Conservation (phyloP, 2,888 invertebrate genomes). For the Ichneumoninae sp. region DNA sequence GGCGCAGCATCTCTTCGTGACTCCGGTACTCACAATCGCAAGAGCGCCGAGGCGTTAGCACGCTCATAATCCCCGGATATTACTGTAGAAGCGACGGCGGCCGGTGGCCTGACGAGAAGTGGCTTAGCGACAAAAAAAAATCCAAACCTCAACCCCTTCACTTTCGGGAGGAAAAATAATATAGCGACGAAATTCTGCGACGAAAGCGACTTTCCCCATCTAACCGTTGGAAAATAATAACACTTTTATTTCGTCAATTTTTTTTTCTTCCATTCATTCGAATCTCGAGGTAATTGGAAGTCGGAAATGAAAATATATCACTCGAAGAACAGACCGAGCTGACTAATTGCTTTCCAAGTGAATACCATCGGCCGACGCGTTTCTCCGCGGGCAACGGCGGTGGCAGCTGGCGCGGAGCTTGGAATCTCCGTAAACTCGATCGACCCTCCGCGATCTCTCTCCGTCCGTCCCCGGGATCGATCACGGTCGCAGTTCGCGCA, state of each 20-base stretch:
- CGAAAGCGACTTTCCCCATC: conserved; percentile 14
- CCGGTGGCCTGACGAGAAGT: conserved; percentile 59
- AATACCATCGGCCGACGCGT: conserved; percentile 24
- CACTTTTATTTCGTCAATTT: background rate
- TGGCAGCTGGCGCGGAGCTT: conserved; percentile 32
- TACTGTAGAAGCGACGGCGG: conserved; percentile 57
- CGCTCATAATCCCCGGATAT: conserved; percentile 69
- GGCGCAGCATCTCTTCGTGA: conserved; percentile 2
- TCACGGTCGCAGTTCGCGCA: conserved; percentile 49
- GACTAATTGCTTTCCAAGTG: conserved; percentile 54
- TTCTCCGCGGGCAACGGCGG: conserved; percentile 23
- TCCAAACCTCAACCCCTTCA: background rate
- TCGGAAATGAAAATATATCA: conserved; percentile 12
- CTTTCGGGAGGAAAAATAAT: conserved; percentile 26
- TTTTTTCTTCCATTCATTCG: background rate
- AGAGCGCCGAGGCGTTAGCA: conserved; percentile 64
- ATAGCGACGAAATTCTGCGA: conserved; percentile 3
- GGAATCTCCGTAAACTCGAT: conserved; percentile 65
- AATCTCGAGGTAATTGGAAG: background rate
- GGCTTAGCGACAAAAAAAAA: conserved; percentile 57
- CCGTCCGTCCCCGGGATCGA: conserved; percentile 63
- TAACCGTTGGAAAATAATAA: background rate
- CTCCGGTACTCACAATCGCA: conserved; percentile 42
- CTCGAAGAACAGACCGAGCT: background rate
- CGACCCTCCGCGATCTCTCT: conserved; percentile 63